Conservation (phyloP, 2,888 invertebrate genomes). For the Standfussiana lucernea region DNA sequence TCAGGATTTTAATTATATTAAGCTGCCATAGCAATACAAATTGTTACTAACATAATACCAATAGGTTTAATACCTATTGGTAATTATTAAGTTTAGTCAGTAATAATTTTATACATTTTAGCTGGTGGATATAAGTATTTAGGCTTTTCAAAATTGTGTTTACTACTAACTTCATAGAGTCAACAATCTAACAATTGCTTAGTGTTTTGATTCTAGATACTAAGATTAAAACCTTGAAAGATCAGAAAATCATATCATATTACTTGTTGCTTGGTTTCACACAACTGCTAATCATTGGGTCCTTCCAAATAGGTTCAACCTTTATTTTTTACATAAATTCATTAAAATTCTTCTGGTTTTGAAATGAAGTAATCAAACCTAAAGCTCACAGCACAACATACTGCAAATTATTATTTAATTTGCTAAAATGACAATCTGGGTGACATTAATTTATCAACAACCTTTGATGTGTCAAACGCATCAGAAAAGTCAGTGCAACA, state of each 20-base stretch:
- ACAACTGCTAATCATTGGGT: slow-evolving; percentile 32
- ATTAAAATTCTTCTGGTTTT: slow-evolving; percentile 6
- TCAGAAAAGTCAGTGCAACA: slow-evolving; percentile 3
- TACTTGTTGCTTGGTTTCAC: slow-evolving; percentile 35
- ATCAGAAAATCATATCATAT: slow-evolving; percentile 6
- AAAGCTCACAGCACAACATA: slow-evolving; percentile 10
- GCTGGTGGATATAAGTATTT: background rate
- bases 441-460: slow-evolving; percentile 22
- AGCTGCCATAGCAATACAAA: background rate
- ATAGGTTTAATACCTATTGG: background rate
- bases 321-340: background rate
- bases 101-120: background rate
- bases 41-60: background rate
- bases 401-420: background rate
- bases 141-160: slow-evolving; percentile 20
- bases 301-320: slow-evolving; percentile 10
- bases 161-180: background rate
- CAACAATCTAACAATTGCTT: background rate
- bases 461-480: slow-evolving; percentile 9
- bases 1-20: background rate
- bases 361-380: slow-evolving; percentile 7
- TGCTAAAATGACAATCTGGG: background rate
- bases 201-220: background rate
- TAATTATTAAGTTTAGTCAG: background rate
- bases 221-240: background rate